Conservation (phyloP, 2,888 invertebrate species). For the Megaustenia siamemsis region DNA sequence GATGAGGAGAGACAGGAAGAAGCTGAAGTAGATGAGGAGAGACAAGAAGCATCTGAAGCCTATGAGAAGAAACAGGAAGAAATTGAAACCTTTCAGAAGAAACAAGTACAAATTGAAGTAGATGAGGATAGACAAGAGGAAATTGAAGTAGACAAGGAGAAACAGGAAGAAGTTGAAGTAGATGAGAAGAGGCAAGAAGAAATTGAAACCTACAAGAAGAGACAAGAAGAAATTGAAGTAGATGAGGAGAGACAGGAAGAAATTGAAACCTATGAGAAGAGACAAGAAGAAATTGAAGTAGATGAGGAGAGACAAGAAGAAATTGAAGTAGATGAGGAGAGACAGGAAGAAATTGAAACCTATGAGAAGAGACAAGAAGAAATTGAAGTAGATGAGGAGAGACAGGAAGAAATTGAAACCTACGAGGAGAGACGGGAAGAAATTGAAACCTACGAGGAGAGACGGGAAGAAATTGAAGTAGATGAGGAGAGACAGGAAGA, state of each 20-base stretch:
- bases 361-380: background rate
- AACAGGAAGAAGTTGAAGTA: background rate
- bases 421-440: background rate
- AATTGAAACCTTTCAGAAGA: no score
- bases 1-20: background rate
- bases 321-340: background rate
- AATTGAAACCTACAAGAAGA: no score
- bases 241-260: background rate
- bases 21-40: background rate
- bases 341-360: background rate
- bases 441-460: background rate
- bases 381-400: slow-evolving; percentile 8
- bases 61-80: no score
- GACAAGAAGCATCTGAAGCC: background rate
- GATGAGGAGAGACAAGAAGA: background rate
- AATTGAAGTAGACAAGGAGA: no score
- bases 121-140: no score
- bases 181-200: background rate
- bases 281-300: background rate
- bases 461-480: background rate
- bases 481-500: background rate
- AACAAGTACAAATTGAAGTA: no score
- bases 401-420: background rate
- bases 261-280: background rate
- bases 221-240: background rate